Percentiles rank a stretch among this genome's conserved stretches.
Conservation (phyloP, 1,140 invertebrate genomes). For the Bilobella aurantiaca region DNA sequence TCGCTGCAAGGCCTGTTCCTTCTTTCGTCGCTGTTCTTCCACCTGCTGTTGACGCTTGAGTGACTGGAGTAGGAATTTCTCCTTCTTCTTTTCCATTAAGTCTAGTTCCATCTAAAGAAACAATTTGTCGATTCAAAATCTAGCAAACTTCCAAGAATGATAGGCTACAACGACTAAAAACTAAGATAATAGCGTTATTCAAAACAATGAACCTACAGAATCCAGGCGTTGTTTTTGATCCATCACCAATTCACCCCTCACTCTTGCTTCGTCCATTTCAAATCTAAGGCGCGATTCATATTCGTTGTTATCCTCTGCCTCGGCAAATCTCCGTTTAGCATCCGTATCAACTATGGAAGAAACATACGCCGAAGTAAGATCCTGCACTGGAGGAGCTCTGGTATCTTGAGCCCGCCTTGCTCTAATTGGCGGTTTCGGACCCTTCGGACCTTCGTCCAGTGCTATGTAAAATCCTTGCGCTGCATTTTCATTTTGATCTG, state of each 20-base stretch:
- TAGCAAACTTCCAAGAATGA: neutral
- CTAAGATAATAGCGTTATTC: neutral
- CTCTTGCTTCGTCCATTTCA: slow-evolving; percentile 23
- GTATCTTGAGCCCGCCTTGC: slow-evolving; percentile 46
- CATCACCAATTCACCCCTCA: slow-evolving; percentile 27
- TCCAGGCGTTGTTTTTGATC: slow-evolving; percentile 26
- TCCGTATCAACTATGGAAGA: slow-evolving; percentile 21
- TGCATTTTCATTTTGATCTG: slow-evolving; percentile 22
- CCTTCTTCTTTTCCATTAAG: slow-evolving; percentile 82
- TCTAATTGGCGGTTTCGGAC: slow-evolving; percentile 73
- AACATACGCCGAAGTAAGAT: slow-evolving; percentile 26
- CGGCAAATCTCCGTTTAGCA: slow-evolving; percentile 20
- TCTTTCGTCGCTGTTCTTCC: slow-evolving; percentile 70
- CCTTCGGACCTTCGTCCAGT: slow-evolving; percentile 69
- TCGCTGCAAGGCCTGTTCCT: slow-evolving; percentile 72
- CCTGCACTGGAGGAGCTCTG: slow-evolving; percentile 10
- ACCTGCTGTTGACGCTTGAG: slow-evolving; percentile 75
- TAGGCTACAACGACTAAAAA: slow-evolving; percentile 3
- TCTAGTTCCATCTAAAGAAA: slow-evolving; percentile 57
- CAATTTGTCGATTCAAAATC: neutral
- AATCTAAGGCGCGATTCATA: slow-evolving; percentile 26
- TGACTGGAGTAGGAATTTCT: slow-evolving; percentile 74
- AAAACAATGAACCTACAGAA: slow-evolving; percentile 15
- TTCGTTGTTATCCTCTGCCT: slow-evolving; percentile 36
- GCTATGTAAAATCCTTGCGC: slow-evolving; percentile 83